Conservation (phyloP, 2,113 vertebrate species). For the Microcebus tavaratra region DNA sequence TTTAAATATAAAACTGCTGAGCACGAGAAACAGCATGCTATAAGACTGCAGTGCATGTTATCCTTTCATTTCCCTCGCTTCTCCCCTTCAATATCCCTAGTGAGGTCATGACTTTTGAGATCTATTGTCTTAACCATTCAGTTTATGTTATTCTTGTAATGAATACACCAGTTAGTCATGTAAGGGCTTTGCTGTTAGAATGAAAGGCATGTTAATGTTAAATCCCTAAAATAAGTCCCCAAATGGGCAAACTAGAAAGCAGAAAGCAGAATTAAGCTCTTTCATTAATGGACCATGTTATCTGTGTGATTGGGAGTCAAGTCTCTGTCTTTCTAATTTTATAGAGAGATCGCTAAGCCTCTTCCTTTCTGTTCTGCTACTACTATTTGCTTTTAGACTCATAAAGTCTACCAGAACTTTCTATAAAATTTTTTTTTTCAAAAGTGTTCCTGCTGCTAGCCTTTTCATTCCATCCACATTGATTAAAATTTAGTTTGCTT, state of each 20-base stretch:
- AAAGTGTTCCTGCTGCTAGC: neutral
- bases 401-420: neutral
- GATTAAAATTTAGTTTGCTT: neutral
- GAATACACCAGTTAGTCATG: neutral
- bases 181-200: neutral
- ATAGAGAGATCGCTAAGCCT: neutral
- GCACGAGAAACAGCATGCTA: fast-evolving
- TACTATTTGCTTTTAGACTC: neutral
- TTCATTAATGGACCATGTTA: neutral
- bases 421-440: neutral
- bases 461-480: neutral
- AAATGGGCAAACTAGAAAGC: neutral
- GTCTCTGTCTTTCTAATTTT: neutral
- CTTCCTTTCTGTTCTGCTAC: neutral
- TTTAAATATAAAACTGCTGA: neutral
- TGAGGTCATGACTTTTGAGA: neutral
- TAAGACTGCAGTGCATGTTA: neutral
- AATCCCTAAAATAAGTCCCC: neutral
- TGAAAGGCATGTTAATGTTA: neutral
- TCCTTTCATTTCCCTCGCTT: neutral
- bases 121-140: neutral
- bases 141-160: neutral
- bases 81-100: neutral
- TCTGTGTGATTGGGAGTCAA: neutral
- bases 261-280: neutral